Percentiles rank a stretch among this genome's conserved stretches.
phyloP scores from a whole-genome alignment of 2,888 invertebrate species.

The Stenotaenia linearis region DNA sequence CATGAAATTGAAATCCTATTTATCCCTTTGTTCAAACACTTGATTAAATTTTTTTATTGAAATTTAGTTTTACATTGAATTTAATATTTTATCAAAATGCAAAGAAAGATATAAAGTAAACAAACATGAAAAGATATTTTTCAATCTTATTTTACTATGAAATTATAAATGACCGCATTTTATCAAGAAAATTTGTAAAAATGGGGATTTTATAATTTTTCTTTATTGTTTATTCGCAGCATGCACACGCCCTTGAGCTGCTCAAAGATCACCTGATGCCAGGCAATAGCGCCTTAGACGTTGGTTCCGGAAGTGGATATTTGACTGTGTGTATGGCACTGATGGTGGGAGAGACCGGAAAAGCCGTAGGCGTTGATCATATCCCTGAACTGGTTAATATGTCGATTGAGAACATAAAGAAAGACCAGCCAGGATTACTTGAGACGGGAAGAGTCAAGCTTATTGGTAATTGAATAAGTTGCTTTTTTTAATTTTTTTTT shows the following conservation, averaged over 20 bases:
- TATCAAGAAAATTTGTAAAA: too few relatives aligned
- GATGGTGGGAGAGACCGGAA: slow-evolving; percentile 66
- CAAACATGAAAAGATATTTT: too few relatives aligned
- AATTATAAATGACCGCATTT: too few relatives aligned
- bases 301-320: slow-evolving; percentile 91
- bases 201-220: background rate
- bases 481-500: background rate
- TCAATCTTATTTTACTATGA: too few relatives aligned
- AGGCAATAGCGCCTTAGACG: slow-evolving; percentile 77
- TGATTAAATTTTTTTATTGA: too few relatives aligned
- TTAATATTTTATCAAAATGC: too few relatives aligned
- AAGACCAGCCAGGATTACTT: slow-evolving; percentile 65
- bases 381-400: slow-evolving; percentile 71
- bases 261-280: slow-evolving; percentile 68
- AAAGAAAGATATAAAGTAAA: too few relatives aligned
- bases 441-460: slow-evolving; percentile 62
- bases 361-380: slow-evolving; percentile 83
- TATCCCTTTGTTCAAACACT: too few relatives aligned
- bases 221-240: slow-evolving; percentile 53
- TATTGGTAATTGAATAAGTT: slow-evolving; percentile 54
- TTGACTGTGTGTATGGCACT: slow-evolving; percentile 84
- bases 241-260: slow-evolving; percentile 83
- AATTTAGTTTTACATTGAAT: too few relatives aligned
- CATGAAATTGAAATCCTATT: too few relatives aligned
- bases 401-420: slow-evolving; percentile 68